These are phyloP conservation scores for Agriopis marginaria DNA, from an alignment of 2,888 invertebrate species.

Conservation along the genomic window DNA sequence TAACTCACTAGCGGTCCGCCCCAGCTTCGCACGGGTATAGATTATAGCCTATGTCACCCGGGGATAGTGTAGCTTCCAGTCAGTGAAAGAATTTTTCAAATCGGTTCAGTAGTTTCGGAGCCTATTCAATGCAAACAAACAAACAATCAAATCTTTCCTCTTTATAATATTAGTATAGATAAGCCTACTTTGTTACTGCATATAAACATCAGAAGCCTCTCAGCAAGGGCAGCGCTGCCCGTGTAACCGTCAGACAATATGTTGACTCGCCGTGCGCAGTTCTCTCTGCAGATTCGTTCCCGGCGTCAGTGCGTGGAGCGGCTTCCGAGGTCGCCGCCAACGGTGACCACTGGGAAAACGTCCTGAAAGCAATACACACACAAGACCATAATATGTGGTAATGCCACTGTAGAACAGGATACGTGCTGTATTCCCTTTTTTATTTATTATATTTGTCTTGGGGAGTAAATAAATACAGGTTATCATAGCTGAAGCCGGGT, in stretches of 20 bases:
- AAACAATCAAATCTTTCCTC: no score
- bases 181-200: not conserved
- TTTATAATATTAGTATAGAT: no score
- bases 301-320: constrained; percentile 79
- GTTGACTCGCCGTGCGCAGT: constrained; percentile 85
- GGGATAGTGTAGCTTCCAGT: no score
- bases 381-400: constrained; percentile 86
- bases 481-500: not conserved
- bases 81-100: no score
- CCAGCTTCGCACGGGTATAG: no score
- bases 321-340: constrained; percentile 88
- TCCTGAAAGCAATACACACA: constrained; percentile 86
- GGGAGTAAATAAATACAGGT: constrained; percentile 44
- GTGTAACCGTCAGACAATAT: constrained; percentile 60
- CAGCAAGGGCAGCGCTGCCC: not conserved
- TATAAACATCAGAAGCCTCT: constrained; percentile 36
- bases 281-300: constrained; percentile 84
- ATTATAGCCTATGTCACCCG: no score
- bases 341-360: constrained; percentile 89
- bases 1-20: no score
- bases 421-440: constrained; percentile 80
- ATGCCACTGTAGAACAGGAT: constrained; percentile 79
- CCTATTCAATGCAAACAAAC: no score
- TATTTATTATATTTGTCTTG: constrained; percentile 42
- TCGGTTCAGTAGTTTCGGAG: no score